Evolutionary conservation across 2,888 invertebrate species (phyloP), one percentile per base, ranked within the genome.

Genomic region (Reticulitermes lucifugus): DNA sequence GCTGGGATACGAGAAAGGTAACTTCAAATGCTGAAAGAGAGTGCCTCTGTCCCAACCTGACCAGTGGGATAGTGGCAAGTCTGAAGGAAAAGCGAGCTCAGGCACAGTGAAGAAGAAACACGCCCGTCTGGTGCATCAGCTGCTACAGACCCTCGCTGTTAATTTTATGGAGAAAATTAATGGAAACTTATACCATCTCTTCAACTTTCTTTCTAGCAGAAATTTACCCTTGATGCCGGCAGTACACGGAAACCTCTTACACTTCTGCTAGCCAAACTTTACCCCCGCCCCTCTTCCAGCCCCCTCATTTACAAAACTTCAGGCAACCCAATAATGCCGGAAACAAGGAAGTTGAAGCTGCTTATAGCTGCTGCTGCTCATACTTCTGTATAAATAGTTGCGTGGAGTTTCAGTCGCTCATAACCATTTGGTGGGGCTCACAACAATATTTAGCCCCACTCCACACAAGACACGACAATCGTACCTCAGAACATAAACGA

Each of bases 381-480:
- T 70, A 81, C 70, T 81, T 81, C 81, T 70, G 81, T 81, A 81
- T 81, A 81, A 81, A 81, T 81, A 81, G 81, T 81, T 81, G 81
- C 25, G 43, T n/a, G 70, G 81, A 81, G 81, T 77, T 77, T 77
- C 77, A 22, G 43, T 25, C 65, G 43, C 70, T 81, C 81, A 81
- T 81, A 81, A 81, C 81, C 81, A 81, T 81, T 81, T 81, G 81
- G 70, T 29, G 81, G 46, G 35, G 65, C 46, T 65, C 81, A 70
- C 65, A 70, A 81, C 81, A 81, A 81, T 81, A 81, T 81, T 81
- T 81, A 81, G 77, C 51, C 77, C 46, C 77, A 21, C 77, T 46
- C 43, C 43, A 73, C 71, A 10, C 73, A 29, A 21, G 21, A 35
- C 65, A 65, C 65, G 4, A 65, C 65, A n/a, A 65, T 65, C 21